Percentiles rank a stretch among this genome's conserved stretches.
These are phyloP conservation scores for Reticulitermes speratus DNA, from an alignment of 1,140 invertebrate species.

Conservation along the genomic window DNA sequence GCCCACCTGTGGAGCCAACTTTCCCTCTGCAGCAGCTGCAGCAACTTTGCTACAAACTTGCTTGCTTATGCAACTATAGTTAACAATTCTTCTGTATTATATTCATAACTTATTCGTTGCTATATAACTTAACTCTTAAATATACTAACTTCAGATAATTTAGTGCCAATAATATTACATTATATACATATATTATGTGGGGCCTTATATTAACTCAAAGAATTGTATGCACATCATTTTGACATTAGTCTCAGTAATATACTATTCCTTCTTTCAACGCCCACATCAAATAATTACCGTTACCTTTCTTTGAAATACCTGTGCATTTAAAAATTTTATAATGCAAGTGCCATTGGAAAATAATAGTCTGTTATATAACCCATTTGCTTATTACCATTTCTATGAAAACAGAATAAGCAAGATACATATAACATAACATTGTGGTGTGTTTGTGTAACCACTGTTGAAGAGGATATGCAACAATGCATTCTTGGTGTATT, in stretches of 20 bases:
- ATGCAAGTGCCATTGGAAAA: background rate
- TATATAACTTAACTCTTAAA: constrained; percentile 12
- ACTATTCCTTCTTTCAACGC: background rate
- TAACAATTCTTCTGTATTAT: background rate
- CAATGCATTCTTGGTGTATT: no score
- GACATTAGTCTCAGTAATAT: background rate
- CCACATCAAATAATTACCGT: background rate
- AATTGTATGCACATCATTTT: background rate
- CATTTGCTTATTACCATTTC: no score
- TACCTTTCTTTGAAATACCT: background rate
- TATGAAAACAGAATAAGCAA: no score
- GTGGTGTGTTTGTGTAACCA: no score
- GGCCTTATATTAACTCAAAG: background rate
- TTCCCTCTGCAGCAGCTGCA: background rate
- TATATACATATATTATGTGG: background rate
- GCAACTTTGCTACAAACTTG: background rate
- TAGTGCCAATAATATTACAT: background rate
- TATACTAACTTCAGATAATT: background rate
- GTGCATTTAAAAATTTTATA: background rate
- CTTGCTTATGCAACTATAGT: background rate
- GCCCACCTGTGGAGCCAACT: background rate
- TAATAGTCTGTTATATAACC: background rate
- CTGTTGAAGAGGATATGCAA: no score
- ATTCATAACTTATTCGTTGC: background rate
- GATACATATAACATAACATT: no score